A percentile compares a stretch with the other conserved stretches of the same genome.
Evolutionary conservation across 2,797 vertebrate genomes (phyloP).

Genomic region (Gobionotothen gibberifrons): DNA sequence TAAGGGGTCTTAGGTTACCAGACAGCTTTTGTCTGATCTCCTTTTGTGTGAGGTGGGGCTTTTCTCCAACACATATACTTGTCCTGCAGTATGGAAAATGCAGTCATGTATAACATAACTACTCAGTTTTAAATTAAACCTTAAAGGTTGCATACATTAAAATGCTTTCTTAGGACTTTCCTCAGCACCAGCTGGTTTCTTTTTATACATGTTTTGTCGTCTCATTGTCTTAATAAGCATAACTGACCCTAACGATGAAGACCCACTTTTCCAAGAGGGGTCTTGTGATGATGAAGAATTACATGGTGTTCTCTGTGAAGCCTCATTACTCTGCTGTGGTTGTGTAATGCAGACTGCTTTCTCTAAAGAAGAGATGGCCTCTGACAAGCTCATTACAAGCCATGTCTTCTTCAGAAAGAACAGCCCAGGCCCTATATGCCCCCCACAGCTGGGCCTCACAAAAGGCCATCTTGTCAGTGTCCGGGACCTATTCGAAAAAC

Average conservation of each 20-base stretch:
- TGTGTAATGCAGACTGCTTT: slow-evolving; percentile 59
- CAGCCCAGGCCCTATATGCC: slow-evolving; percentile 47
- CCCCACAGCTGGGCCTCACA: slow-evolving; percentile 63
- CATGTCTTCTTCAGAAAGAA: slow-evolving; percentile 63
- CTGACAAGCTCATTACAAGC: slow-evolving; percentile 76
- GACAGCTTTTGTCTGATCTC: slow-evolving; percentile 80
- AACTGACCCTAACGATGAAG: slow-evolving; percentile 21
- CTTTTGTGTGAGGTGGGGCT: slow-evolving; percentile 62
- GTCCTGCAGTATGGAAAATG: slow-evolving; percentile 50
- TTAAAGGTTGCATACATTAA: slow-evolving; percentile 2
- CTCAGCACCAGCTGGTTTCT: background rate
- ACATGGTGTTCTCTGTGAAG: slow-evolving; percentile 52
- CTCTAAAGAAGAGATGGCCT: slow-evolving; percentile 62
- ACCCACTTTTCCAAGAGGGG: slow-evolving; percentile 46
- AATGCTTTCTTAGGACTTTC: background rate
- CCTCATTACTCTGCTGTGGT: slow-evolving; percentile 64
- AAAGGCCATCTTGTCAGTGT: slow-evolving; percentile 73
- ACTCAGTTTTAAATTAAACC: slow-evolving; percentile 37
- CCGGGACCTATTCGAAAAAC: slow-evolving; percentile 60
- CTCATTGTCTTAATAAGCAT: slow-evolving; percentile 22
- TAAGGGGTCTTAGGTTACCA: slow-evolving; percentile 79
- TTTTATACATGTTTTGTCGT: background rate
- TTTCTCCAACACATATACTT: slow-evolving; percentile 45
- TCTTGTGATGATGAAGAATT: slow-evolving; percentile 40
- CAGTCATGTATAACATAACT: slow-evolving; percentile 38